Base-by-base conservation (phyloP, 2,113 vertebrate species). In the Salminus brasiliensis region DNA sequence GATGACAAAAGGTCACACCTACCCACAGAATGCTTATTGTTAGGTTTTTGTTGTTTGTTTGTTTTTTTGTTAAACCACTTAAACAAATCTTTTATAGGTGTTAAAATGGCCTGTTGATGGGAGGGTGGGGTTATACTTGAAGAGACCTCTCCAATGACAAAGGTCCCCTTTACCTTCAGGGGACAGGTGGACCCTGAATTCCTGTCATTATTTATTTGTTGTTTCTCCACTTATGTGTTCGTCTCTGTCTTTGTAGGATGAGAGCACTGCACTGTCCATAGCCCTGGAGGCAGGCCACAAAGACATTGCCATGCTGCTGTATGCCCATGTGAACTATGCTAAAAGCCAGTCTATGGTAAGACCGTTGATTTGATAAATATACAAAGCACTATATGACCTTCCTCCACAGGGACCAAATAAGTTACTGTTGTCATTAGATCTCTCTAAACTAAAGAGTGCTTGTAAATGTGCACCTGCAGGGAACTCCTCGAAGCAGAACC, bases 221-320 rank as follows among this genome's bases (percentile, higher is more conserved):
- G 36, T 63, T 23, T 77, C 34, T 53, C 16, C 15, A 16, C 16
- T 12, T 16, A 47, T 68, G 13, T 66, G 12, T 57, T 4, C 66
- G 29, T 81, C 7, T 69, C 43, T 81, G 49, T 78, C 21, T 73
- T 21, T 47, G 34, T 76, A 99, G 98, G 98, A 99, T 79, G 95
- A 95, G 78, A 98, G 97, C 90, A 97, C 96, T 0, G 97, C 97
- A 8, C 91, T 99, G 89, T 98, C 97, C 0, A 98, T 99, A 71
- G 96, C 97, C 39, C 90, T 99, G 86, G 97, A 99, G 83, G 96
- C 97, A 1, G 97, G 97, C 78, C 97, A 99, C 87, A 96, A 95
- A 74, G 96, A 98, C 85, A 98, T 98, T 6, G 98, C 96, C 0
- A 93, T 98, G 89, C 96, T 99, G 45, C 94, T 99, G 27, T 98